These are phyloP conservation scores for Solenodon paradoxus DNA, from an alignment of 2,113 vertebrate genomes.

Conservation along the genomic window DNA sequence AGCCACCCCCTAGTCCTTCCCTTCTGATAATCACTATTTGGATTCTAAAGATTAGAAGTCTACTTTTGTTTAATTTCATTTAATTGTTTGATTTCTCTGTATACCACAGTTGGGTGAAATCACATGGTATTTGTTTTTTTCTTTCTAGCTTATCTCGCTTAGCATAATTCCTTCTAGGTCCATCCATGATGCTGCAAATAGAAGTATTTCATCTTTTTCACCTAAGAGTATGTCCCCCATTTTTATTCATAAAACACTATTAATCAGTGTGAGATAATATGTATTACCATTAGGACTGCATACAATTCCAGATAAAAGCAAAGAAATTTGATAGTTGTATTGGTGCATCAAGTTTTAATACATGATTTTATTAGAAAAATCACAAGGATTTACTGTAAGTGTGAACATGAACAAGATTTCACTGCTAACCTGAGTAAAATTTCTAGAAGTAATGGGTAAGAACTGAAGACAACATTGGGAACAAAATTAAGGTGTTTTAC, in stretches of 20 bases:
- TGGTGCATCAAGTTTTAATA: background rate
- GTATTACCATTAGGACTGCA: background rate
- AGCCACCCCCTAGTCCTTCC: too few species aligned
- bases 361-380: constrained; percentile 36
- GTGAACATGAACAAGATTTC: background rate
- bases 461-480: background rate
- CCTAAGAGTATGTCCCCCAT: background rate
- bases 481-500: background rate
- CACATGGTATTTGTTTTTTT: too few species aligned
- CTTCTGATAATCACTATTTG: too few species aligned
- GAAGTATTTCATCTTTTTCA: too few species aligned
- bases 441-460: background rate
- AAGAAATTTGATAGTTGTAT: background rate
- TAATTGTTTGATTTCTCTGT: too few species aligned
- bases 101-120: too few species aligned
- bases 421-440: background rate
- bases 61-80: too few species aligned
- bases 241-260: background rate
- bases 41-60: too few species aligned
- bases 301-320: background rate
- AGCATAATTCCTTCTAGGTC: too few species aligned
- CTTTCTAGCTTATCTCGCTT: too few species aligned
- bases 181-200: too few species aligned
- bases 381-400: background rate
- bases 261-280: background rate